Percentiles rank a stretch among this genome's conserved stretches.
phyloP scores from a whole-genome alignment of 2,888 invertebrate species.

The Drosophila borealis region DNA sequence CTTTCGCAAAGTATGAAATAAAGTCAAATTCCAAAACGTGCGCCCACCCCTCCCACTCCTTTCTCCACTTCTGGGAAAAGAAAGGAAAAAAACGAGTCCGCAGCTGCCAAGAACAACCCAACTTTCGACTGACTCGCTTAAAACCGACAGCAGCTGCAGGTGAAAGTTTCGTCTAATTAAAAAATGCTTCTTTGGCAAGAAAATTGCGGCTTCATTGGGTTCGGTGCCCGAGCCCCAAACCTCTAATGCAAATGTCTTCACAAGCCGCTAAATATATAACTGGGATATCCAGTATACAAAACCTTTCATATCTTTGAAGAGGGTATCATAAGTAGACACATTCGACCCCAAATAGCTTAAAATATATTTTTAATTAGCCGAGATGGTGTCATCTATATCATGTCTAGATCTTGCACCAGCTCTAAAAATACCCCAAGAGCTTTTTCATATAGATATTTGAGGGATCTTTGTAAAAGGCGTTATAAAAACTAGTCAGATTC shows the following conservation, averaged over 20 bases:
- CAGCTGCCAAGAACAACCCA: conserved; percentile 20
- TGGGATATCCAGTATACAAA: neutral
- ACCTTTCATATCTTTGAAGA: no score
- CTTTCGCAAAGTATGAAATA: conserved; percentile 43
- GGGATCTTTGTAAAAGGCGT: no score
- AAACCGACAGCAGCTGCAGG: conserved; percentile 59
- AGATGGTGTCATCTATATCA: no score
- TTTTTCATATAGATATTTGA: no score
- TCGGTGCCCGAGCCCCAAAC: neutral
- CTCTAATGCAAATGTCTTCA: conserved; percentile 5
- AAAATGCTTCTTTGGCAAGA: conserved; percentile 63
- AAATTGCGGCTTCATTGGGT: conserved; percentile 56
- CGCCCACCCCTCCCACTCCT: neutral
- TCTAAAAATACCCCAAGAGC: no score
- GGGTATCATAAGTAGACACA: no score
- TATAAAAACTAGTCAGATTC: no score
- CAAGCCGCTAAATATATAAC: conserved; percentile 18
- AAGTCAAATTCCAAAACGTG: conserved; percentile 59
- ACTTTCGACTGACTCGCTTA: conserved; percentile 19
- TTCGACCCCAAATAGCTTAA: no score
- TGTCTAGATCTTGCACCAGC: no score
- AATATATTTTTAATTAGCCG: no score
- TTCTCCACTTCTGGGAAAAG: neutral
- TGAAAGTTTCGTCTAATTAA: conserved; percentile 70
- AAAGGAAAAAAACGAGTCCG: neutral